Evolutionary conservation across 1,140 invertebrate species (phyloP).

Genomic region (Oscheius sp.): DNA sequence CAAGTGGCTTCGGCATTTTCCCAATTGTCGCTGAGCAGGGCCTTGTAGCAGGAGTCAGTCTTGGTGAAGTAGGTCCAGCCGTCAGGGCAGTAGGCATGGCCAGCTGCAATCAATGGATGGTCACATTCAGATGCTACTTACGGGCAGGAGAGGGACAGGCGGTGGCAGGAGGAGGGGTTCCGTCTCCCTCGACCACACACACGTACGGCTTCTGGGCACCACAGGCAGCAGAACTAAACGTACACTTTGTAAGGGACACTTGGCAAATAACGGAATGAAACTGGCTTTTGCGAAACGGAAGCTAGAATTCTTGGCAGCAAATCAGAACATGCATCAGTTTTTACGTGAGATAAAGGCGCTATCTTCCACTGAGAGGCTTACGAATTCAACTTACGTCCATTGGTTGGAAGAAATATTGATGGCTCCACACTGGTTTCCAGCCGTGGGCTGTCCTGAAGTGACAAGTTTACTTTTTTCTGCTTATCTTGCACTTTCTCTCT

Average conservation of each 20-base stretch:
- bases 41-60: background rate
- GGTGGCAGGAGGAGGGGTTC: background rate
- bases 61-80: background rate
- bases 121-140: background rate
- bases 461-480: too few species aligned
- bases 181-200: background rate
- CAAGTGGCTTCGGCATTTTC: slow-evolving; percentile 1
- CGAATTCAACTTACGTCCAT: background rate
- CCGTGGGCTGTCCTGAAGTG: background rate
- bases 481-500: too few species aligned
- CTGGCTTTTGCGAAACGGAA: background rate
- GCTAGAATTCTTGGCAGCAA: too few species aligned
- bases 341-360: too few species aligned
- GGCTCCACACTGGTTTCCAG: background rate
- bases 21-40: background rate
- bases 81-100: background rate
- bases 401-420: background rate
- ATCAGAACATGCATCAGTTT: too few species aligned
- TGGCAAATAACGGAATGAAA: background rate
- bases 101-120: background rate
- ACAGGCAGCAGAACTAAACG: background rate
- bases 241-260: too few species aligned
- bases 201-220: background rate
- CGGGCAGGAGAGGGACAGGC: background rate
- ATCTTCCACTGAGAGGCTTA: too few species aligned